Evolutionary conservation across 2,888 invertebrate species (phyloP), one percentile per base, ranked within the genome.

Genomic region (Boloria euphrosyne): DNA sequence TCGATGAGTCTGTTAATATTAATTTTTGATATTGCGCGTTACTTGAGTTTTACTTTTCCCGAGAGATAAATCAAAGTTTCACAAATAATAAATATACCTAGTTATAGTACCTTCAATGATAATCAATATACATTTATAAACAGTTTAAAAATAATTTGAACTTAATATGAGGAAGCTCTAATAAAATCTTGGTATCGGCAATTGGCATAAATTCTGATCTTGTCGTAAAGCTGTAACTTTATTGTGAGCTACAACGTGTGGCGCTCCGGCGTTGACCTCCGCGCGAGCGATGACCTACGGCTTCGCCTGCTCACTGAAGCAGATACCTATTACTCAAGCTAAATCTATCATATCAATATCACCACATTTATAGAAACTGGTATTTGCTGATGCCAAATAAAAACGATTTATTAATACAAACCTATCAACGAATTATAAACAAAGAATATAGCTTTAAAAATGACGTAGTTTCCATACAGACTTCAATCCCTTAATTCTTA

Each of bases 281-380:
- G 76, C 68, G 85, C 87, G 90, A 84, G 74, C 90, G 88, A 86
- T 89, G 90, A 90, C 90, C 90, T 80, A 83, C 63, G 71, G 61
- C 52, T 59, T 60, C 69, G 70, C 54, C 62, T 27, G 70, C 13
- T 59, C 31, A 27, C 47, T 49, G 27, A 14, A 59, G 47, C 69
- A 66, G 68, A 73, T 70, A 72, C 70, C 71, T 67, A 55, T 67
- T 65, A 62, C 71, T 38, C 65, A 65, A 57, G 54, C 55, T 62
- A 63, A 61, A 64, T 49, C 68, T 70, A 63, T 62, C 54, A 49
- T 57, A 59, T 49, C 17, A 50, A 50, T 59, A 50, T 59, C 27
- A 59, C 0, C 22, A 46, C 18, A 18, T 55, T 55, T 18, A 44
- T 10, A 55, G 7, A 43, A 57, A 46, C 13, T 46, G 5, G n/a